phyloP scores from a whole-genome alignment of 2,113 vertebrate species.

The Cromileptes altivelis region DNA sequence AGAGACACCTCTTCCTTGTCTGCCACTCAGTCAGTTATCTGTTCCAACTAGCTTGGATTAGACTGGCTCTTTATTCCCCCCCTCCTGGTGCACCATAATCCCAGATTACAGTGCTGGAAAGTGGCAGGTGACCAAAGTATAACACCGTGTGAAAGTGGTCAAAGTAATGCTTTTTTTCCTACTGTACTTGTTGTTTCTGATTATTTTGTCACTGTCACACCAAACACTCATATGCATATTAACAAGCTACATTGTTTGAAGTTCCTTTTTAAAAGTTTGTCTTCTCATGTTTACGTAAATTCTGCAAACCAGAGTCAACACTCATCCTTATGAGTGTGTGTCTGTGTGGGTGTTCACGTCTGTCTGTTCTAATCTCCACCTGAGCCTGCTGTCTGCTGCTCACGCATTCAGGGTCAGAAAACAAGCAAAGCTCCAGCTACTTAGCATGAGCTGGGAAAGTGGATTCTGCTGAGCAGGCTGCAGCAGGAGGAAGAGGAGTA shows the following conservation, averaged over 20 bases:
- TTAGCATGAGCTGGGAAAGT: constrained; percentile 78
- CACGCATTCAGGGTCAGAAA: constrained; percentile 73
- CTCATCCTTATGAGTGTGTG: constrained; percentile 15
- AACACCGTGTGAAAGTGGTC: constrained; percentile 13
- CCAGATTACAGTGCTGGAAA: constrained; percentile 75
- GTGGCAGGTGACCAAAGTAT: background rate
- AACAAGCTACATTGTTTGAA: background rate
- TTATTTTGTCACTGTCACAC: background rate
- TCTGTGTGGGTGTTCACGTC: constrained; percentile 16
- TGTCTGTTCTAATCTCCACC: constrained; percentile 69
- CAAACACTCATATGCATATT: background rate
- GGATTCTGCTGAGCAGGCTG: constrained; percentile 71
- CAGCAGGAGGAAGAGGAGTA: constrained; percentile 36
- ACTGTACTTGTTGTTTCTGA: rapidly evolving
- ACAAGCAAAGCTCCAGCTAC: constrained; percentile 75
- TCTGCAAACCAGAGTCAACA: background rate
- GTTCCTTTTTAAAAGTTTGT: background rate
- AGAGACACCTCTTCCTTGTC: constrained; percentile 20
- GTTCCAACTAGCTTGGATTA: constrained; percentile 65
- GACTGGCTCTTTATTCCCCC: constrained; percentile 46
- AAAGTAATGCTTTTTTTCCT: background rate
- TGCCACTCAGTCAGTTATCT: constrained; percentile 14
- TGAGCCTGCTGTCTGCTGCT: constrained; percentile 61
- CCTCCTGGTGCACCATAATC: constrained; percentile 67
- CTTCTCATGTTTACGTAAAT: background rate